phyloP scores from a whole-genome alignment of 30 jellyfish, hydroid and myxozoan species.

The Catostylus mosaicus region DNA sequence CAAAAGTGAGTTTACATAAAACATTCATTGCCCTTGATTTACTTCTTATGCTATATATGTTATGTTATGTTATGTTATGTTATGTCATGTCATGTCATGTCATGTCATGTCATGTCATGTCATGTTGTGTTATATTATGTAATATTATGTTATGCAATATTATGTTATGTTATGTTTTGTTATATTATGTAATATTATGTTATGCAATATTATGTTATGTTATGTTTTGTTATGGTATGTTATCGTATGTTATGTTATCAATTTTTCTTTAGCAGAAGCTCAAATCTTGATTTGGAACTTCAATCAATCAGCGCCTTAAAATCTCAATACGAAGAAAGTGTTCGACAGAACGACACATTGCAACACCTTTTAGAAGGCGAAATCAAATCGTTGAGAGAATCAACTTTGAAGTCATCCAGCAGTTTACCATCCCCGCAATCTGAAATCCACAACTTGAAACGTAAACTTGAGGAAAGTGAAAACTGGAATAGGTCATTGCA shows the following conservation, averaged over 20 bases:
- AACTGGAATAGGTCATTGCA: conserved; percentile 67
- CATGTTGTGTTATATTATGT: not conserved
- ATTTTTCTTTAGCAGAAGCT: not conserved
- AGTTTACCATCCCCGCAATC: not conserved
- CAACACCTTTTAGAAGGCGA: conserved; percentile 65
- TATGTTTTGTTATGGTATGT: not conserved
- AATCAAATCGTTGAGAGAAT: conserved; percentile 13
- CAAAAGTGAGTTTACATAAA: conserved; percentile 25
- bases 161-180: not conserved
- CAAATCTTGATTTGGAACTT: conserved; percentile 27
- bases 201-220: not conserved
- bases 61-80: not conserved
- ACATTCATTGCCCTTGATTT: not conserved
- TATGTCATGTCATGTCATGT: not conserved
- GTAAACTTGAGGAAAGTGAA: conserved; percentile 66
- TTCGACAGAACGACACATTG: conserved; percentile 75
- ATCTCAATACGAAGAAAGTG: conserved; percentile 70
- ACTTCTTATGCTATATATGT: not conserved
- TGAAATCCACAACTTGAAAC: conserved; percentile 18
- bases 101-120: not conserved
- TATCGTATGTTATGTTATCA: not conserved
- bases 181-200: not conserved
- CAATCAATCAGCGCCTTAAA: conserved; percentile 55
- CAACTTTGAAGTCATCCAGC: not conserved
- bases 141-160: too few relatives aligned